These are phyloP conservation scores for Sesamia nonagrioides DNA, from an alignment of 1,140 invertebrate genomes.

Conservation along the genomic window DNA sequence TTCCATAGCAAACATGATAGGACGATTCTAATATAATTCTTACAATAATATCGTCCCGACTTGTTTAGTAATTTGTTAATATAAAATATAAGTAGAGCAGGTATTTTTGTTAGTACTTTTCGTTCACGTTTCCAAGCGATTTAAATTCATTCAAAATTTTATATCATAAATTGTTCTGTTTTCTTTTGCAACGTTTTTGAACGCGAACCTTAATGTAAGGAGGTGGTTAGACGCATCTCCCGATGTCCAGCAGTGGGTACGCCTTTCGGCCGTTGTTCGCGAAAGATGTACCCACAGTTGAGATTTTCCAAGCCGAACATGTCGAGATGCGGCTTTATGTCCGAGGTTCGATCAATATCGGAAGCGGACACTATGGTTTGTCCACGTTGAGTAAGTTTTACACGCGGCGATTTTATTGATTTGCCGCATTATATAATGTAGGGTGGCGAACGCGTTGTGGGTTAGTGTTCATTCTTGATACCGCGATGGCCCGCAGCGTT, in stretches of 20 bases:
- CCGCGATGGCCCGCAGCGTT: background rate
- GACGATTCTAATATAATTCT: slow-evolving; percentile 88
- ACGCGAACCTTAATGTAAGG: slow-evolving; percentile 42
- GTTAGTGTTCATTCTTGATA: slow-evolving; percentile 34
- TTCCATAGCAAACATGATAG: slow-evolving; percentile 71
- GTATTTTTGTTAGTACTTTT: slow-evolving; percentile 80
- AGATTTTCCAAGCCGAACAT: slow-evolving; percentile 23
- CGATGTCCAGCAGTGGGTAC: slow-evolving; percentile 46
- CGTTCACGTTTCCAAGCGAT: slow-evolving; percentile 73
- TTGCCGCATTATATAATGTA: slow-evolving; percentile 78
- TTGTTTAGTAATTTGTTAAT: slow-evolving; percentile 84
- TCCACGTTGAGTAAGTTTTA: slow-evolving; percentile 81
- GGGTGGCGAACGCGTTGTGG: slow-evolving; percentile 57
- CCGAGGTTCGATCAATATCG: slow-evolving; percentile 62
- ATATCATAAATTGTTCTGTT: slow-evolving; percentile 73
- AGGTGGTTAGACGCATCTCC: slow-evolving; percentile 42
- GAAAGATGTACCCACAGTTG: slow-evolving; percentile 44
- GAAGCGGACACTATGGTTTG: slow-evolving; percentile 75
- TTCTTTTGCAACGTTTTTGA: slow-evolving; percentile 68
- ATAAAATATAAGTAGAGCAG: slow-evolving; percentile 75
- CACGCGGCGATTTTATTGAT: slow-evolving; percentile 84
- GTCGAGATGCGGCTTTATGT: slow-evolving; percentile 33
- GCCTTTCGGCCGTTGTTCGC: slow-evolving; percentile 43
- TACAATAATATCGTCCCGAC: slow-evolving; percentile 85
- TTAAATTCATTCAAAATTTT: slow-evolving; percentile 76